A percentile compares a stretch with the other conserved stretches of the same genome.
phyloP scores from a whole-genome alignment of 2,797 vertebrate species.

The Poliocrania exsul region DNA sequence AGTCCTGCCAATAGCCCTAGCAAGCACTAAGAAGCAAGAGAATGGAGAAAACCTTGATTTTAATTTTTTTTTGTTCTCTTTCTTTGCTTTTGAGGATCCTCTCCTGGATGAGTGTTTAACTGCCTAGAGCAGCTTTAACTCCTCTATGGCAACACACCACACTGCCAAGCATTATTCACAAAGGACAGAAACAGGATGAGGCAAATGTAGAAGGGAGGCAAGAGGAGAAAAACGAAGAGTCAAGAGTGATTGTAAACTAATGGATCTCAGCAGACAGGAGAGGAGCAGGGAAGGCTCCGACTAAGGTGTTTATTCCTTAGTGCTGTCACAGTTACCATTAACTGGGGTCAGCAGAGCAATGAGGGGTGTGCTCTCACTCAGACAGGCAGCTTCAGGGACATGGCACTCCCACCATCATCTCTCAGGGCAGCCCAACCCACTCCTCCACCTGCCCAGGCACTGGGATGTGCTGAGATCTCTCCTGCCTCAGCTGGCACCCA shows the following conservation, averaged over 20 bases:
- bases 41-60: not conserved
- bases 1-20: not conserved
- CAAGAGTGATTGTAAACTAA: not conserved
- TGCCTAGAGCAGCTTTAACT: not conserved
- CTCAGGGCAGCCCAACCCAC: not conserved
- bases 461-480: not conserved
- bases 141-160: not conserved
- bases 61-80: not conserved
- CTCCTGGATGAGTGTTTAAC: not conserved
- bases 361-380: not conserved
- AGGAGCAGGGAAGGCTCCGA: not conserved
- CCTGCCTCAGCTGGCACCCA: not conserved
- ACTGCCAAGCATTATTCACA: not conserved
- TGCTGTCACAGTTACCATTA: not conserved
- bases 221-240: not conserved
- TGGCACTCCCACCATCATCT: not conserved
- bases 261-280: not conserved
- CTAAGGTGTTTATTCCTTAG: not conserved
- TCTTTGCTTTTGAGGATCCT: not conserved
- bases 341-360: not conserved
- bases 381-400: not conserved
- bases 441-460: not conserved
- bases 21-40: not conserved
- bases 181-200: not conserved
- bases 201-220: not conserved